These are phyloP conservation scores for Pammene fasciana DNA, from an alignment of 2,888 invertebrate species.

Conservation along the genomic window DNA sequence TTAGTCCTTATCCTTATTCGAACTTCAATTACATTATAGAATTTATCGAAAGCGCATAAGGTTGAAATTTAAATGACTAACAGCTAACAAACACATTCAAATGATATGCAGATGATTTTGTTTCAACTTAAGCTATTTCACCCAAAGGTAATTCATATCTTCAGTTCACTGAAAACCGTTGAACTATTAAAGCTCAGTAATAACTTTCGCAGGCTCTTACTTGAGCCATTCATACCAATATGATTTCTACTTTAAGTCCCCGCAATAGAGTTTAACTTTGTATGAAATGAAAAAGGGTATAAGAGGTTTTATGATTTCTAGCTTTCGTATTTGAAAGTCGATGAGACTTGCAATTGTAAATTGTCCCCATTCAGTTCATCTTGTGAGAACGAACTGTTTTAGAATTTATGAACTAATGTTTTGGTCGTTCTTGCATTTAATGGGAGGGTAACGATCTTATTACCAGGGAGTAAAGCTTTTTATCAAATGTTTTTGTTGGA, in stretches of 20 bases:
- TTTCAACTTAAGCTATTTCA: constrained; percentile 14
- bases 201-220: constrained; percentile 6
- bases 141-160: constrained; percentile 6
- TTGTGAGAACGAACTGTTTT: constrained; percentile 10
- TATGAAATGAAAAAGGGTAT: background rate
- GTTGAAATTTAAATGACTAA: background rate
- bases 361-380: constrained; percentile 19
- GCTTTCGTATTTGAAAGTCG: constrained; percentile 26
- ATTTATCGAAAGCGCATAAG: background rate
- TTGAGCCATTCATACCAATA: background rate
- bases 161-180: constrained; percentile 13
- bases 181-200: background rate
- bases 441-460: background rate
- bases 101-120: constrained; percentile 19
- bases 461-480: background rate
- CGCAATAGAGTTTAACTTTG: constrained; percentile 1
- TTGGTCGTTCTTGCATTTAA: background rate
- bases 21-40: background rate
- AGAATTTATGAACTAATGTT: constrained; percentile 10
- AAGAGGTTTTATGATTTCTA: background rate
- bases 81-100: constrained; percentile 3
- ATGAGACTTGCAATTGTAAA: constrained; percentile 30
- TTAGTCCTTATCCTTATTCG: background rate
- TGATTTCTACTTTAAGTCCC: background rate
- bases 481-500: background rate